phyloP scores from a whole-genome alignment of 2,797 vertebrate species.

The Crypturellus tataupa region DNA sequence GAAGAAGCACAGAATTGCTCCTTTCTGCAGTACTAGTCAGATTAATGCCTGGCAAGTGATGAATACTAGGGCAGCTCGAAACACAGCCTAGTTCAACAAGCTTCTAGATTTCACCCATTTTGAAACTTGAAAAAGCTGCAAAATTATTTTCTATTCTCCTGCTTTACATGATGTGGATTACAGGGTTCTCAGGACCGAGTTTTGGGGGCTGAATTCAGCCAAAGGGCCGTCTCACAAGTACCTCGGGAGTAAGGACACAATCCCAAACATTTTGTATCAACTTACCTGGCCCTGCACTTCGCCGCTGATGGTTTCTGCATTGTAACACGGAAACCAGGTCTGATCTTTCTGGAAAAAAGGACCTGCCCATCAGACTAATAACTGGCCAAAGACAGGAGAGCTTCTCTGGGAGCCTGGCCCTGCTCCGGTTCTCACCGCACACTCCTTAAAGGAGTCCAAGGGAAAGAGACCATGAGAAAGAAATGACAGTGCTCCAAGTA shows the following conservation, averaged over 20 bases:
- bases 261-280: neutral
- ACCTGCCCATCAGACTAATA: neutral
- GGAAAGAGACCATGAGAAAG: neutral
- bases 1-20: neutral
- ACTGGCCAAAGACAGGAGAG: neutral
- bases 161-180: neutral
- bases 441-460: neutral
- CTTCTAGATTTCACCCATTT: neutral
- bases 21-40: neutral
- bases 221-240: neutral
- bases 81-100: neutral
- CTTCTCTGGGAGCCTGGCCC: neutral
- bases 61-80: neutral
- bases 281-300: neutral
- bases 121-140: neutral
- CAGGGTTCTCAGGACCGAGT: neutral
- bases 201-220: neutral
- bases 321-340: fast-evolving
- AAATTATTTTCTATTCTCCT: neutral
- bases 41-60: neutral
- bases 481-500: neutral
- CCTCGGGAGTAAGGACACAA: neutral
- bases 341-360: neutral
- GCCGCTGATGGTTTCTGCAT: neutral
- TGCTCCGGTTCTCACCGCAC: neutral